These are phyloP conservation scores for Drosophila punjabiensis DNA, from an alignment of 1,140 invertebrate genomes.

Conservation along the genomic window DNA sequence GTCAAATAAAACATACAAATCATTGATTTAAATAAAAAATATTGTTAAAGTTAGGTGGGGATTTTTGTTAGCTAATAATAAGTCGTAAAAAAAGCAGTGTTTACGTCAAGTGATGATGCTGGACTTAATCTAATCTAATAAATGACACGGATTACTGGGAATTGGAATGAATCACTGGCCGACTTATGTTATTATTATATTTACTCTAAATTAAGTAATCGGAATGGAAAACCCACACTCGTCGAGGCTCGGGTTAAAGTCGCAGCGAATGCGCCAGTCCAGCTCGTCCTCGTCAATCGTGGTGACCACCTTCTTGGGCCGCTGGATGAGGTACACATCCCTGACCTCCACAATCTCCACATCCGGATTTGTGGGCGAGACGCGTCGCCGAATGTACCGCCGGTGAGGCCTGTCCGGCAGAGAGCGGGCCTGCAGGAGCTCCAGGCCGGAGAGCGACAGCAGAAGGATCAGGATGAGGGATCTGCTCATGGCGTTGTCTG, in stretches of 20 bases:
- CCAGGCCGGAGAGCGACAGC: slow-evolving; percentile 7
- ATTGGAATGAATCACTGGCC: not conserved
- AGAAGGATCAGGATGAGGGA: slow-evolving; percentile 19
- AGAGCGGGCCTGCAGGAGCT: slow-evolving; percentile 16
- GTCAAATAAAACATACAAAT: not conserved
- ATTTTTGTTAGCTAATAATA: not conserved
- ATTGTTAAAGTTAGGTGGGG: not conserved
- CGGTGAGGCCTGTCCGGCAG: slow-evolving; percentile 23
- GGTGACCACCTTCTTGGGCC: slow-evolving; percentile 39
- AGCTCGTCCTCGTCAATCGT: slow-evolving; percentile 23
- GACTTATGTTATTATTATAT: not conserved
- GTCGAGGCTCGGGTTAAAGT: slow-evolving; percentile 14
- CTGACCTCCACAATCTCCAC: slow-evolving; percentile 53
- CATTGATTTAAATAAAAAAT: not conserved
- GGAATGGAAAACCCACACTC: slow-evolving; percentile 19
- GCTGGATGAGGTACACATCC: slow-evolving; percentile 41
- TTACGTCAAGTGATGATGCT: not conserved
- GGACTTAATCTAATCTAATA: not conserved
- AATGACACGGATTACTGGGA: not conserved
- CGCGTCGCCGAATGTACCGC: slow-evolving; percentile 29
- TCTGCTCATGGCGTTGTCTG: slow-evolving; percentile 39
- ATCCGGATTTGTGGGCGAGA: slow-evolving; percentile 18
- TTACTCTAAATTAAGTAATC: not conserved
- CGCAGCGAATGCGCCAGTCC: slow-evolving; percentile 32
- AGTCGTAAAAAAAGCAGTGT: not conserved